phyloP scores from a whole-genome alignment of 2,888 invertebrate genomes.

The Drosophila leonis region DNA sequence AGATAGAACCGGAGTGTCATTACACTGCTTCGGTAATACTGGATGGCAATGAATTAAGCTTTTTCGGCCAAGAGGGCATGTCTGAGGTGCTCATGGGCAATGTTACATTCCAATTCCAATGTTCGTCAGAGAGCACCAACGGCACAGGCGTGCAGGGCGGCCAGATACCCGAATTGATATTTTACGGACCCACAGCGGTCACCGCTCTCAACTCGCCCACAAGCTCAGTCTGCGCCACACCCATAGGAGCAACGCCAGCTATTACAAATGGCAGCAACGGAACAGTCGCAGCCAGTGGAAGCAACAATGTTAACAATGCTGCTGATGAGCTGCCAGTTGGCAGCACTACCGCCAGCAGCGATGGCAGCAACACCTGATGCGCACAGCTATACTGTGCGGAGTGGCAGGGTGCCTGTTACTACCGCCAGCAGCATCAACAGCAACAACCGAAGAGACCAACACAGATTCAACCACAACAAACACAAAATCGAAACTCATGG shows the following conservation, averaged over 20 bases:
- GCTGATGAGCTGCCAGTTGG: slow-evolving; percentile 52
- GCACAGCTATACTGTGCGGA: slow-evolving; percentile 70
- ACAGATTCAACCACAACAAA: slow-evolving; percentile 41
- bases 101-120: slow-evolving; percentile 98
- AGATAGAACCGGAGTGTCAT: slow-evolving; percentile 96
- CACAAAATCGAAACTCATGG: slow-evolving; percentile 74
- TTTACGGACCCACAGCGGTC: slow-evolving; percentile 92
- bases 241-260: slow-evolving; percentile 61
- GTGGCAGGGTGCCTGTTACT: slow-evolving; percentile 68
- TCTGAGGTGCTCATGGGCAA: slow-evolving; percentile 96
- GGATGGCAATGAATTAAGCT: slow-evolving; percentile 97
- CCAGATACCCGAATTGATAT: slow-evolving; percentile 98
- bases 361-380: slow-evolving; percentile 73
- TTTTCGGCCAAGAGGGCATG: slow-evolving; percentile 98
- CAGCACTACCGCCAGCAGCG: slow-evolving; percentile 44
- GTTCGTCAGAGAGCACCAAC: slow-evolving; percentile 98
- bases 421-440: slow-evolving; percentile 46
- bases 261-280: slow-evolving; percentile 32
- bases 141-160: slow-evolving; percentile 99
- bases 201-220: slow-evolving; percentile 84
- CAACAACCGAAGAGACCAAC: slow-evolving; percentile 58
- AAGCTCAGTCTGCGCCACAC: slow-evolving; percentile 83
- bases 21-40: slow-evolving; percentile 98
- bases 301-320: slow-evolving; percentile 51
- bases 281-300: slow-evolving; percentile 29